phyloP scores from a whole-genome alignment of 2,113 vertebrate genomes.

The Melanocharis versteri region DNA sequence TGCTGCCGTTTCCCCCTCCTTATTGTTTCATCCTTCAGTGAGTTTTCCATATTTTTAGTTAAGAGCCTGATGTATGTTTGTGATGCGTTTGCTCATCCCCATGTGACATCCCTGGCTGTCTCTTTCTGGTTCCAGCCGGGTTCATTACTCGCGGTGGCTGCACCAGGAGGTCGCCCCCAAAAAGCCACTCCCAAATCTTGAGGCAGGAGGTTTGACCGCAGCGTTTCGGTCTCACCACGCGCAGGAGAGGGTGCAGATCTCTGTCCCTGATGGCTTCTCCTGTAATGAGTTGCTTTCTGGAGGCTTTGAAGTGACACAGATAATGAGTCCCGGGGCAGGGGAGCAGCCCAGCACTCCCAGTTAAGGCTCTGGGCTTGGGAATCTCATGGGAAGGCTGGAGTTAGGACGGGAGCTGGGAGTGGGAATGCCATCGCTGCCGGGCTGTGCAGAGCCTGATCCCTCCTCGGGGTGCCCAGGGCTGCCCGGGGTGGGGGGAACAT shows the following conservation, averaged over 20 bases:
- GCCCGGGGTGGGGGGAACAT: fast-evolving
- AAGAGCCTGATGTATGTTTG: background rate
- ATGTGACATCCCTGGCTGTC: background rate
- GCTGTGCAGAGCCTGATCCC: background rate
- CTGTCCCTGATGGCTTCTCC: background rate
- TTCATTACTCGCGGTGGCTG: slow-evolving; percentile 18
- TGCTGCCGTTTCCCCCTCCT: background rate
- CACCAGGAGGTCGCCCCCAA: background rate
- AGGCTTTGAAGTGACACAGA: background rate
- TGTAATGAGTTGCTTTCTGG: background rate
- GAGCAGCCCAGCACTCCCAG: background rate
- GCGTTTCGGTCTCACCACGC: fast-evolving
- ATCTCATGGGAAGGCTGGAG: background rate
- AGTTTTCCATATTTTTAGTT: slow-evolving; percentile 15
- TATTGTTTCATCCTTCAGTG: background rate
- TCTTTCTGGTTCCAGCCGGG: background rate
- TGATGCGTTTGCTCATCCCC: slow-evolving; percentile 6
- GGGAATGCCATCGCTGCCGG: fast-evolving
- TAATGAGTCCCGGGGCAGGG: background rate
- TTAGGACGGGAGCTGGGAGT: background rate
- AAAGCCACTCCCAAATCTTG: background rate
- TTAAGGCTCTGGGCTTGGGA: background rate
- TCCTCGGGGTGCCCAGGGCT: background rate
- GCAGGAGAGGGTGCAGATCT: background rate
- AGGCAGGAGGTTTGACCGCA: background rate